phyloP scores from a whole-genome alignment of 2,888 invertebrate genomes.

The Neoscelio sp. region DNA sequence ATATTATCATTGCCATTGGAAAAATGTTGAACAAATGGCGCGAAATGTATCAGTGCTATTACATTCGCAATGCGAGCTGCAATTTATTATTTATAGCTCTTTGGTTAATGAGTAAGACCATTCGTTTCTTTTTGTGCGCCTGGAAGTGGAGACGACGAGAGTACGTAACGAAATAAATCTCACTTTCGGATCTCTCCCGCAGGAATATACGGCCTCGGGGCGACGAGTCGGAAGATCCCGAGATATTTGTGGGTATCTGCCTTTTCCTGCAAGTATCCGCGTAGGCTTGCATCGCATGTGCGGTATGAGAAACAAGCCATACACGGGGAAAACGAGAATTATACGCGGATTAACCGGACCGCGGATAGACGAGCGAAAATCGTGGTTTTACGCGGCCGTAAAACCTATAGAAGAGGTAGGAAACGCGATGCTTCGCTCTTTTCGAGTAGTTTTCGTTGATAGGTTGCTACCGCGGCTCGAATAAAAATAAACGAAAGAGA shows the following conservation, averaged over 20 bases:
- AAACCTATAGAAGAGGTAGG: constrained; percentile 77
- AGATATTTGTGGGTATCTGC: constrained; percentile 55
- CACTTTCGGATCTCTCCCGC: constrained; percentile 73
- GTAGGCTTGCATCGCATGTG: constrained; percentile 17
- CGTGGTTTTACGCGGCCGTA: constrained; percentile 78
- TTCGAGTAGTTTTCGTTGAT: constrained; percentile 73
- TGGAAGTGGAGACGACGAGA: constrained; percentile 49
- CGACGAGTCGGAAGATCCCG: constrained; percentile 55
- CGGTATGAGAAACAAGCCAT: constrained; percentile 42
- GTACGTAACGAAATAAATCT: constrained; percentile 73
- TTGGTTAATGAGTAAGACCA: constrained; percentile 70
- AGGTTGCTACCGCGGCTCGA: constrained; percentile 31
- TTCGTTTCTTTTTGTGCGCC: constrained; percentile 68
- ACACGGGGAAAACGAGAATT: constrained; percentile 63
- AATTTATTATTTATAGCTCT: constrained; percentile 70
- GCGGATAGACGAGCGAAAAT: constrained; percentile 73
- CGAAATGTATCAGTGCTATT: constrained; percentile 67
- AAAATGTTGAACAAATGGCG: constrained; percentile 62
- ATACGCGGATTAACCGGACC: constrained; percentile 67
- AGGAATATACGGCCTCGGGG: constrained; percentile 65
- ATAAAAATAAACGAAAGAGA: constrained; percentile 40
- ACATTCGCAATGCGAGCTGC: constrained; percentile 40
- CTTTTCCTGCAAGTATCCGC: constrained; percentile 41
- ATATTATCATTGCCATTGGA: constrained; percentile 39
- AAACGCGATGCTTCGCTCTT: constrained; percentile 73